Evolutionary conservation across 2,888 invertebrate species (phyloP), one percentile per base, ranked within the genome.

Genomic region (Eupithecia subfuscata): DNA sequence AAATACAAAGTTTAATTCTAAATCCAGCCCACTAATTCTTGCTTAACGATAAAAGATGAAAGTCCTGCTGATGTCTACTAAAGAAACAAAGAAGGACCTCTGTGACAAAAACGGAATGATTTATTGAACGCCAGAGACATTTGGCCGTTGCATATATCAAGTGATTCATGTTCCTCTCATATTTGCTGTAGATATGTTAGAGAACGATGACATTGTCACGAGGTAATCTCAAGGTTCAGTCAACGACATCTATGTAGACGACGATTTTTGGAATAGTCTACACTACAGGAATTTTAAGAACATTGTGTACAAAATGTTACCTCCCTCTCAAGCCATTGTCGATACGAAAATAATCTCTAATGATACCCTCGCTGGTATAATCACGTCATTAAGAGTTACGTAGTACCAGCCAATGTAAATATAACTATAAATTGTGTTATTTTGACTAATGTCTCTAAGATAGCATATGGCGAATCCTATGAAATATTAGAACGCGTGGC

Each of bases 401-500:
- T 9, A n/a, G 56, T 56, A 56, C 60, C 25, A 60, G 25, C 5
- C 60, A 25, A 60, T 60, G 60, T 60, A 22, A 6, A 25, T 5
- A 60, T 9, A 60, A 12, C 12, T 60, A 25, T 25, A 60, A 25
- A 6, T 22, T 60, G 6, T 14, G 60, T 60, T 60, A 25, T 60
- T 60, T 60, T 60, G 60, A 25, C 25, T 25, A 25, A 60, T 60
- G 25, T 12, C 4, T 60, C 25, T 25, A 6, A 60, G 60, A 60
- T 25, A 60, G 22, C 60, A 60, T 60, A 25, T 60, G 64, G 73
- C 63, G 72, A 68, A 76, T 60, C 73, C 56, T 72, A 71, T 80
- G 60, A 60, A 25, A 25, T 78, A 75, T 77, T 74, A 30, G 69
- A 74, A 70, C 74, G 78, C 72, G 78, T 77, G 52, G 79, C 75